Evolutionary conservation across 1,140 invertebrate species (phyloP).

Genomic region (Cecropterus lyciades): DNA sequence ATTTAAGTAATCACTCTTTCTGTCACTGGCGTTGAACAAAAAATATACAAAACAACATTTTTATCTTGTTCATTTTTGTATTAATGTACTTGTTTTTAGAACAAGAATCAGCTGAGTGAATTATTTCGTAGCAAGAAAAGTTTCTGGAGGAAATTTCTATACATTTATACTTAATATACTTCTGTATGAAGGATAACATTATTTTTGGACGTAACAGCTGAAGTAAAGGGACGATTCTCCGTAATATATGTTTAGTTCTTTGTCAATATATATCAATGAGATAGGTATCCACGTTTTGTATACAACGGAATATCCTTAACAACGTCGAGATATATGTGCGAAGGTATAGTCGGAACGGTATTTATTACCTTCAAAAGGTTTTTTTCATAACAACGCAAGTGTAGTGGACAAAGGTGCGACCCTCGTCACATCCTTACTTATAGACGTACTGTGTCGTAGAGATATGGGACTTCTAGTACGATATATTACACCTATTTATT

Average conservation of each 20-base stretch:
- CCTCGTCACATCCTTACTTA: slow-evolving; percentile 43
- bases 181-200: neutral
- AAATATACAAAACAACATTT: slow-evolving; percentile 14
- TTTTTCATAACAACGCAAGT: slow-evolving; percentile 48
- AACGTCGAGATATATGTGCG: slow-evolving; percentile 7
- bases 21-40: slow-evolving; percentile 4
- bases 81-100: slow-evolving; percentile 1
- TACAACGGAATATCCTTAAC: slow-evolving; percentile 7
- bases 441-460: slow-evolving; percentile 39
- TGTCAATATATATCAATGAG: neutral
- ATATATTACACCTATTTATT: slow-evolving; percentile 25
- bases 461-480: slow-evolving; percentile 33
- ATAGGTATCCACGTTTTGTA: neutral
- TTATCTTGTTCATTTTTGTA: slow-evolving; percentile 1
- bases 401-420: slow-evolving; percentile 49
- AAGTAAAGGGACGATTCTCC: neutral
- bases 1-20: slow-evolving; percentile 30
- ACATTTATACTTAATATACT: neutral
- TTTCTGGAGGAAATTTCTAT: neutral
- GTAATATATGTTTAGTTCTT: neutral
- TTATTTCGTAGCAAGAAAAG: neutral
- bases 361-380: slow-evolving; percentile 36
- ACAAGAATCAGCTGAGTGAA: neutral
- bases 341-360: slow-evolving; percentile 12
- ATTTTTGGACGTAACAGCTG: neutral